These are phyloP conservation scores for Sphaeridia pumilis DNA, from an alignment of 2,888 invertebrate genomes.

Conservation along the genomic window DNA sequence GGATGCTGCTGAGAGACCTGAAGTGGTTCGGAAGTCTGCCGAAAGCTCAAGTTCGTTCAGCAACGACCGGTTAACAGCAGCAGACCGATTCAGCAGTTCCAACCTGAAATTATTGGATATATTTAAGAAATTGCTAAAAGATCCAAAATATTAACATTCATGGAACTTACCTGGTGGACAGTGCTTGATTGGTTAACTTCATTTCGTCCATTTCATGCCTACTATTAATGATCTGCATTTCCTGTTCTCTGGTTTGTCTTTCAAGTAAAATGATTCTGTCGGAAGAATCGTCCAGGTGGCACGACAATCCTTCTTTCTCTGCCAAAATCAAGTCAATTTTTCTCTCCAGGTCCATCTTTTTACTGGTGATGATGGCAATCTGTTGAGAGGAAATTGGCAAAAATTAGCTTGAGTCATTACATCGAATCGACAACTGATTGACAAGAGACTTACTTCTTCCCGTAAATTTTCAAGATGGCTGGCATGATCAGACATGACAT, in stretches of 20 bases:
- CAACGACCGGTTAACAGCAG: slow-evolving; percentile 51
- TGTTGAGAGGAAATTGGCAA: slow-evolving; percentile 36
- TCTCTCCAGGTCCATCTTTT: slow-evolving; percentile 72
- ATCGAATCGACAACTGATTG: not conserved
- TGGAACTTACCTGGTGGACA: slow-evolving; percentile 46
- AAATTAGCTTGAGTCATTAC: not conserved
- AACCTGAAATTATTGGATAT: slow-evolving; percentile 43
- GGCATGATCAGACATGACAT: slow-evolving; percentile 74
- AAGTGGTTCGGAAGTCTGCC: slow-evolving; percentile 36
- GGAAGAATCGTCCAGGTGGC: slow-evolving; percentile 76
- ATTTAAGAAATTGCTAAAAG: not conserved
- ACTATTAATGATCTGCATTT: slow-evolving; percentile 44
- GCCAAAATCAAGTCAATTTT: slow-evolving; percentile 60
- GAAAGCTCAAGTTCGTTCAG: slow-evolving; percentile 74
- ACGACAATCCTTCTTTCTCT: slow-evolving; percentile 66
- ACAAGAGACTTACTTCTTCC: slow-evolving; percentile 54
- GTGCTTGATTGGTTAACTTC: slow-evolving; percentile 56
- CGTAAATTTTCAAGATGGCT: slow-evolving; percentile 75
- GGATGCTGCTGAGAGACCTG: slow-evolving; percentile 48
- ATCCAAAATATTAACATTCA: not conserved
- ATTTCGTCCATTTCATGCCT: slow-evolving; percentile 55
- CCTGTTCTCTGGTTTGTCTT: slow-evolving; percentile 64
- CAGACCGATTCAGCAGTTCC: slow-evolving; percentile 49
- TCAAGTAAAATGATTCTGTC: slow-evolving; percentile 78
- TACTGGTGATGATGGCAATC: slow-evolving; percentile 68